Conservation (phyloP, 2,797 vertebrate genomes). For the Pseudotriccus pelzelni region DNA sequence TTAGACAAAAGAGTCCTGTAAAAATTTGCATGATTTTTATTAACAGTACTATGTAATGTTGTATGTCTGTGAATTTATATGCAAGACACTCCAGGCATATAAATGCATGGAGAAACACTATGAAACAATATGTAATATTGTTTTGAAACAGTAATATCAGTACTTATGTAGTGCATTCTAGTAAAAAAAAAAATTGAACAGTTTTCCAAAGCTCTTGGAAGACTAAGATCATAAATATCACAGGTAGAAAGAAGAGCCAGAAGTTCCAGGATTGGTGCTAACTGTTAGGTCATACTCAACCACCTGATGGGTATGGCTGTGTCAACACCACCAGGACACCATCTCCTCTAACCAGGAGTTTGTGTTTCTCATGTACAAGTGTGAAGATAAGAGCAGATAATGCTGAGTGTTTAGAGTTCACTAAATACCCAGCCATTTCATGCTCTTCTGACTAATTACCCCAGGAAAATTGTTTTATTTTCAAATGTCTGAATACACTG, state of each 20-base stretch:
- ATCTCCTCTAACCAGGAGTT: not conserved
- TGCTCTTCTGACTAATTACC: not conserved
- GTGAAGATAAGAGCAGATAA: not conserved
- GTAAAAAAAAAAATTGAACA: not conserved
- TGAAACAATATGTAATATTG: not conserved
- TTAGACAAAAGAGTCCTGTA: not conserved
- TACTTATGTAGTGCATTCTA: accelerated
- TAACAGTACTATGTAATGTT: not conserved
- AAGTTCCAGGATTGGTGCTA: accelerated
- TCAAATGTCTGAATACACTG: not conserved
- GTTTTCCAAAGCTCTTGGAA: not conserved
- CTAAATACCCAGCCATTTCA: not conserved
- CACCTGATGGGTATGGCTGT: not conserved
- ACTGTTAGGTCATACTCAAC: not conserved
- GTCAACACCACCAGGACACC: too few species aligned
- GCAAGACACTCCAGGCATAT: not conserved
- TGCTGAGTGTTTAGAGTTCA: not conserved
- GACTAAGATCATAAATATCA: not conserved
- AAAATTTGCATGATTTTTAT: not conserved
- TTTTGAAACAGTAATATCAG: not conserved
- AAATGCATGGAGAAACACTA: not conserved
- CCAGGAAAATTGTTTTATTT: not conserved
- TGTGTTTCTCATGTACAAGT: accelerated
- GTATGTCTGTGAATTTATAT: not conserved
- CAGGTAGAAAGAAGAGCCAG: not conserved